These are phyloP conservation scores for Zygogramma bicolorata DNA, from an alignment of 2,888 invertebrate species.

Conservation along the genomic window DNA sequence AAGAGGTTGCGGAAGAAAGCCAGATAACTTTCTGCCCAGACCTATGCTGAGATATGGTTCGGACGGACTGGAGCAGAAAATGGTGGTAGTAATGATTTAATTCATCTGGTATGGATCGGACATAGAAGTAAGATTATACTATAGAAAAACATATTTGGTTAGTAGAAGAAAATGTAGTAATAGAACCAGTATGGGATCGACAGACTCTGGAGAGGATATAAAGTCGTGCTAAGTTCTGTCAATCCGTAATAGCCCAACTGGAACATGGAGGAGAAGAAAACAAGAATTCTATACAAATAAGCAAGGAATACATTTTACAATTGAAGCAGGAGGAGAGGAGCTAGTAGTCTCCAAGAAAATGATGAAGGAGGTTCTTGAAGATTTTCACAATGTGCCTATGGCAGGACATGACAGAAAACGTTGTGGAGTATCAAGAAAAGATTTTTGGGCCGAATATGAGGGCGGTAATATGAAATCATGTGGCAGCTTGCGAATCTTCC, in stretches of 20 bases:
- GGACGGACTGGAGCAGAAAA: constrained; percentile 18
- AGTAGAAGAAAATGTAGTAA: neutral
- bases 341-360: constrained; percentile 19
- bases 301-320: constrained; percentile 16
- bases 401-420: constrained; percentile 54
- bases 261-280: neutral
- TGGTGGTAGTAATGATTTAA: constrained; percentile 13
- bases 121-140: neutral
- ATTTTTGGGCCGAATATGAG: constrained; percentile 45
- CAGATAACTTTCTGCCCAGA: neutral
- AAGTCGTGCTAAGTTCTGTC: constrained; percentile 15
- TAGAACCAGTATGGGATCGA: constrained; percentile 21
- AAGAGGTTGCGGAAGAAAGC: constrained; percentile 7
- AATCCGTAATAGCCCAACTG: neutral
- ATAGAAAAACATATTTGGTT: neutral
- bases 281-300: constrained; percentile 14
- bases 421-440: constrained; percentile 37
- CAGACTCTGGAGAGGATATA: constrained; percentile 1
- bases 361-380: neutral
- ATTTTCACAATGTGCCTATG: constrained; percentile 13
- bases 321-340: constrained; percentile 15
- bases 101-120: constrained; percentile 13
- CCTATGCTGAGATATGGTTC: neutral
- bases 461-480: constrained; percentile 47
- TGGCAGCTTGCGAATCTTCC: constrained; percentile 50